phyloP scores from a whole-genome alignment of 2,888 invertebrate genomes.

The Diachrysia chrysitis region DNA sequence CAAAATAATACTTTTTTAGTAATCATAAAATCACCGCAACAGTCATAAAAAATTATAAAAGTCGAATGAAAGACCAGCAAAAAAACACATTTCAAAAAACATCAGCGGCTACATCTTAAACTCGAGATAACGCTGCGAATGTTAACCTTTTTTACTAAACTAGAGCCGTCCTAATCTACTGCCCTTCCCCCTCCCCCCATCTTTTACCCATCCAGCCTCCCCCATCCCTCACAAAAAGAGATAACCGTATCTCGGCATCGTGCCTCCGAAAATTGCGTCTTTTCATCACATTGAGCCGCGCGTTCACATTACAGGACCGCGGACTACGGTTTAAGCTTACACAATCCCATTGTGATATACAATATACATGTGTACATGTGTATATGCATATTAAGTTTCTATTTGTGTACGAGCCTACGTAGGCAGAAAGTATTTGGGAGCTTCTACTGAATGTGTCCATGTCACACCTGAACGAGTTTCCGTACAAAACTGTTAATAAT shows the following conservation, averaged over 20 bases:
- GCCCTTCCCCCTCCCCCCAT: not conserved
- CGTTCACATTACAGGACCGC: slow-evolving; percentile 11
- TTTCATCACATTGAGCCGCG: slow-evolving; percentile 52
- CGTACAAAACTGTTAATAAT: not conserved
- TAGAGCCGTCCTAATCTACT: slow-evolving; percentile 38
- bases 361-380: not conserved
- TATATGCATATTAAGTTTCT: not conserved
- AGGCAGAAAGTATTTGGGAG: not conserved
- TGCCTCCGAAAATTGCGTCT: slow-evolving; percentile 58
- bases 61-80: not conserved
- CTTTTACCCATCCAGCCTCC: not conserved
- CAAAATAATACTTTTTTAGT: not conserved
- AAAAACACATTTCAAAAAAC: not conserved
- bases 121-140: slow-evolving; percentile 17
- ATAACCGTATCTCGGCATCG: slow-evolving; percentile 44
- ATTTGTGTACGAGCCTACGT: slow-evolving; percentile 3
- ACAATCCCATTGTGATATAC: slow-evolving; percentile 11
- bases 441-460: not conserved
- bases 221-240: slow-evolving; percentile 34
- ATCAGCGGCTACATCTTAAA: slow-evolving; percentile 6
- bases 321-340: not conserved
- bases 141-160: slow-evolving; percentile 44
- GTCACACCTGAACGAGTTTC: no score
- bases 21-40: not conserved
- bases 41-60: not conserved